Evolutionary conservation across 2,113 vertebrate species (phyloP).

Genomic region (Mus spicilegus): DNA sequence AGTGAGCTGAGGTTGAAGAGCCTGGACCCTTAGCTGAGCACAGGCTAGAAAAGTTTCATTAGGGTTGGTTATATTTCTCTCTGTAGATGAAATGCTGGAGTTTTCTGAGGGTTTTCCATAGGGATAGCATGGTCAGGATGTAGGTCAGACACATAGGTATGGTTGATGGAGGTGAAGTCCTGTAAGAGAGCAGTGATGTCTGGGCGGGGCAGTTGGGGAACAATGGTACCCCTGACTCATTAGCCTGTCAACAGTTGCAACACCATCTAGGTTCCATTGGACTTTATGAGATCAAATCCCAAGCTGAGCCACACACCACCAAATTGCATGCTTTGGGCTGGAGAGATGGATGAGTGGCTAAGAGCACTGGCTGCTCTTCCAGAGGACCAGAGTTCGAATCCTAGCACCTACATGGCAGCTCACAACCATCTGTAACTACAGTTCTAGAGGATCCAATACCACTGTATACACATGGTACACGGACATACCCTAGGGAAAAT

Average conservation of each 20-base stretch:
- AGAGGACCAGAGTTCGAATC: neutral
- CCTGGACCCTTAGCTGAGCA: fast-evolving
- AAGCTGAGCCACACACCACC: neutral
- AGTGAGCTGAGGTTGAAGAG: fast-evolving
- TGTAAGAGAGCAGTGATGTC: neutral
- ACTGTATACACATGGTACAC: neutral
- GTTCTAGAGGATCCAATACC: neutral
- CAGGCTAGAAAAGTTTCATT: neutral
- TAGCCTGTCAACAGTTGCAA: neutral
- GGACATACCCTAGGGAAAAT: neutral
- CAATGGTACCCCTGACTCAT: neutral
- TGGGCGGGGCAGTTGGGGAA: neutral
- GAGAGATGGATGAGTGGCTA: neutral
- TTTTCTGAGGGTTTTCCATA: neutral
- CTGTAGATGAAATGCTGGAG: neutral
- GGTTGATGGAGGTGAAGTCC: neutral
- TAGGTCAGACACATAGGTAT: neutral
- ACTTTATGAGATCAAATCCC: neutral
- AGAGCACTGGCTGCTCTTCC: neutral
- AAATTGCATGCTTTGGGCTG: neutral
- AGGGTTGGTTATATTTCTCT: fast-evolving
- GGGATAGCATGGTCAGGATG: neutral
- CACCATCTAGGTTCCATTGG: fast-evolving
- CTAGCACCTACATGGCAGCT: neutral
- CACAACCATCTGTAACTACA: neutral